A percentile compares a stretch with the other conserved stretches of the same genome.
Conservation (phyloP, 2,888 invertebrate genomes). For the Lordiphosa andalusiaca region DNA sequence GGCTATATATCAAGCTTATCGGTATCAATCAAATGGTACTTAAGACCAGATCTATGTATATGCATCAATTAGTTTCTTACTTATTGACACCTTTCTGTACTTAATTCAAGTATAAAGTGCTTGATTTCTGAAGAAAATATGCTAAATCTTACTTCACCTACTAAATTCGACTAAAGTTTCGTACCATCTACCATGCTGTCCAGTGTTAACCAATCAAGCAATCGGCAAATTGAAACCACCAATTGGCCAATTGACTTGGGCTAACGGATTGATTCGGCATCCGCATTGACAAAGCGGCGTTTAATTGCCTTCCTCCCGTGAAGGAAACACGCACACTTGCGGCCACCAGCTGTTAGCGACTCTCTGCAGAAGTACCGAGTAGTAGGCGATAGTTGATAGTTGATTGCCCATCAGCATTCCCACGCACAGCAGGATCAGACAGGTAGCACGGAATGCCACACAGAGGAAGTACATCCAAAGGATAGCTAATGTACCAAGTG, state of each 20-base stretch:
- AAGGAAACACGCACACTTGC: neutral
- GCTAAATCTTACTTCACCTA: no score
- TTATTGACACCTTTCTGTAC: no score
- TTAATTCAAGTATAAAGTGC: no score
- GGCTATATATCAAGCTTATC: no score
- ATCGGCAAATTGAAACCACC: slow-evolving; percentile 52
- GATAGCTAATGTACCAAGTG: slow-evolving; percentile 53
- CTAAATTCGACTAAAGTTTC: no score
- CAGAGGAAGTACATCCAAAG: slow-evolving; percentile 54
- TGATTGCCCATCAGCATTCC: slow-evolving; percentile 46
- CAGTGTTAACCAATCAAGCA: slow-evolving; percentile 42
- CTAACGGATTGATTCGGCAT: slow-evolving; percentile 52
- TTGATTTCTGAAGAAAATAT: no score
- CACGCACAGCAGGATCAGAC: slow-evolving; percentile 51
- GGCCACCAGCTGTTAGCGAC: no score
- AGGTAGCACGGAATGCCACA: slow-evolving; percentile 60
- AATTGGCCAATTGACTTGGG: slow-evolving; percentile 59
- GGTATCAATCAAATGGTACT: no score
- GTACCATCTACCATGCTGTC: slow-evolving; percentile 7
- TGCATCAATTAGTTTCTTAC: no score
- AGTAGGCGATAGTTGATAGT: neutral
- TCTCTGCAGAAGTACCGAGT: slow-evolving; percentile 18
- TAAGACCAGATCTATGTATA: no score
- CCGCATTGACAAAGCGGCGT: slow-evolving; percentile 69
- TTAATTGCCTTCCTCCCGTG: slow-evolving; percentile 13